phyloP scores from a whole-genome alignment of 2,888 invertebrate genomes.

The Neoaliturus tenellus region DNA sequence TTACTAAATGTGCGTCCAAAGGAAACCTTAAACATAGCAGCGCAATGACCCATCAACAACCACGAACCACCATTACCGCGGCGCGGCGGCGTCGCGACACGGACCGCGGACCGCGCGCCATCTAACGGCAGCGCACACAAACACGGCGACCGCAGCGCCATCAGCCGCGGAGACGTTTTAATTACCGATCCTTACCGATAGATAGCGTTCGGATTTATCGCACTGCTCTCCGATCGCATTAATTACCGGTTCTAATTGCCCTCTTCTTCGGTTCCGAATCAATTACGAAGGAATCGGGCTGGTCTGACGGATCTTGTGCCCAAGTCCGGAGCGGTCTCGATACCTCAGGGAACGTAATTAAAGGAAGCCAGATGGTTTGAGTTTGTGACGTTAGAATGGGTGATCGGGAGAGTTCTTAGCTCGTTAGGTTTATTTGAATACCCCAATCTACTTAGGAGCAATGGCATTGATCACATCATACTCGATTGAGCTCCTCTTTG shows the following conservation, averaged over 20 bases:
- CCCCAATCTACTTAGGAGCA: no score
- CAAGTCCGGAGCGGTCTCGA: not conserved
- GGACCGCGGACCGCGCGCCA: not conserved
- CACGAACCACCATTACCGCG: not conserved
- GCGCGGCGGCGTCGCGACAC: not conserved
- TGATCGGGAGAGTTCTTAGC: no score
- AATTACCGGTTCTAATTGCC: slow-evolving; percentile 21
- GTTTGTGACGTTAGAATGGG: no score
- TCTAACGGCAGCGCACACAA: slow-evolving; percentile 1
- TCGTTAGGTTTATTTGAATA: no score
- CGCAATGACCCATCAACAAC: no score
- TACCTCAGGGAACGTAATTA: not conserved
- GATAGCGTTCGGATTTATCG: slow-evolving; percentile 4
- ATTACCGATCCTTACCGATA: slow-evolving; percentile 22
- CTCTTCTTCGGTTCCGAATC: slow-evolving; percentile 28
- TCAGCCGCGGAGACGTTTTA: not conserved
- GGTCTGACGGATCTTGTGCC: not conserved
- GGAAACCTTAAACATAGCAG: no score
- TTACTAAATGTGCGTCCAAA: no score
- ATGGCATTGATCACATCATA: no score
- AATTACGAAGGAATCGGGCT: not conserved
- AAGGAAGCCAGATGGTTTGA: no score
- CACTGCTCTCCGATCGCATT: slow-evolving; percentile 13
- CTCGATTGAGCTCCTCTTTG: no score
- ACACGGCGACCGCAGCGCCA: not conserved